Conservation (phyloP, 2,797 vertebrate genomes). For the Lates japonicus region DNA sequence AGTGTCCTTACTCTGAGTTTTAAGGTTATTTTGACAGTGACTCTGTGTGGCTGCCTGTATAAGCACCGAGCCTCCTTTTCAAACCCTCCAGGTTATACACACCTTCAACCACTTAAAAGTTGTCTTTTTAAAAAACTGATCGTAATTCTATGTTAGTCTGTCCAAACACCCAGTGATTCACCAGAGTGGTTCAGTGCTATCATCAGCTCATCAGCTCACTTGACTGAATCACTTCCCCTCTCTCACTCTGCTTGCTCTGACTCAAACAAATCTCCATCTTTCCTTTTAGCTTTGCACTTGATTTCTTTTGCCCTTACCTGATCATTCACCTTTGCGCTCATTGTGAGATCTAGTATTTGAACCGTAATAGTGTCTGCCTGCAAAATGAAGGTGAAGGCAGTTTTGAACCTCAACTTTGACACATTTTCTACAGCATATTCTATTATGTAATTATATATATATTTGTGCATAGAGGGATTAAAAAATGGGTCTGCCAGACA, state of each 20-base stretch:
- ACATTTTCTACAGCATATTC: neutral
- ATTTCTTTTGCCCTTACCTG: conserved; percentile 25
- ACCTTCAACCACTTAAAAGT: neutral
- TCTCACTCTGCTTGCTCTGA: neutral
- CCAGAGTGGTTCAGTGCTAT: conserved; percentile 15
- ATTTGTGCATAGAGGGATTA: neutral
- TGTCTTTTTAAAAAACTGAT: neutral
- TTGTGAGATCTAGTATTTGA: neutral
- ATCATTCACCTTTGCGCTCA: neutral
- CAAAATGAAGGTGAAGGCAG: neutral
- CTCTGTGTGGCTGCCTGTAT: neutral
- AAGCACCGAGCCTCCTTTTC: neutral
- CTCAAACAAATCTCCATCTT: conserved; percentile 5
- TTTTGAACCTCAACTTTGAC: neutral
- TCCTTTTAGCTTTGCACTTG: neutral
- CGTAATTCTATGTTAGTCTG: conserved; percentile 2
- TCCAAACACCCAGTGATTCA: conserved; percentile 29
- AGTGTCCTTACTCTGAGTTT: neutral
- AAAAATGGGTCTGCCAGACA: neutral
- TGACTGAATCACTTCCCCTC: neutral
- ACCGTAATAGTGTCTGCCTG: neutral
- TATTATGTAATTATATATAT: neutral
- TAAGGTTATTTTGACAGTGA: neutral
- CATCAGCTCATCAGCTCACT: conserved; percentile 27
- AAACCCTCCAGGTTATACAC: neutral